These are phyloP conservation scores for Hypena proboscidalis DNA, from an alignment of 2,888 invertebrate genomes.

Conservation along the genomic window DNA sequence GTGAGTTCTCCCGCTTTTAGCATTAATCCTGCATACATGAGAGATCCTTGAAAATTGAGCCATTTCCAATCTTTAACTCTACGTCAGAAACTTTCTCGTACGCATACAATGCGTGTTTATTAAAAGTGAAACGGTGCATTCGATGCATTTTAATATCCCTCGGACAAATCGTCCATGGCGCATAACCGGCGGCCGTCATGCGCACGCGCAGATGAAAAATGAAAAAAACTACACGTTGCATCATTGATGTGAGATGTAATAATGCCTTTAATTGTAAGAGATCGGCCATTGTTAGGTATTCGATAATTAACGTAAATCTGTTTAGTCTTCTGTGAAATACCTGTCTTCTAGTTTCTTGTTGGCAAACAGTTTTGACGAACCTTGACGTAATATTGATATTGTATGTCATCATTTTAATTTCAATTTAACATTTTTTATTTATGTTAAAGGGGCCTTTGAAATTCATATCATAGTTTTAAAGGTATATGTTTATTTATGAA, in stretches of 20 bases:
- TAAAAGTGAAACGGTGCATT: slow-evolving; percentile 47
- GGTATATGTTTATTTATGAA: too few relatives aligned
- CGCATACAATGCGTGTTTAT: slow-evolving; percentile 35
- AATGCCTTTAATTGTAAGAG: slow-evolving; percentile 7
- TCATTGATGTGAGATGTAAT: slow-evolving; percentile 28
- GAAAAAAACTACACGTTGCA: slow-evolving; percentile 32
- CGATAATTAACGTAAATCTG: slow-evolving; percentile 9
- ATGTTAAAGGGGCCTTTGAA: too few relatives aligned
- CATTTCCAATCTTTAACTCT: too few relatives aligned
- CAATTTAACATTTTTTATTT: too few relatives aligned
- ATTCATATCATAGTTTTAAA: too few relatives aligned
- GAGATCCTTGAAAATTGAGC: too few relatives aligned
- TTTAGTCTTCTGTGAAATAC: slow-evolving; percentile 1
- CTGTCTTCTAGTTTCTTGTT: too few relatives aligned
- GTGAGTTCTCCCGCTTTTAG: too few relatives aligned
- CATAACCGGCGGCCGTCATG: slow-evolving; percentile 41
- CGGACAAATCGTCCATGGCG: slow-evolving; percentile 28
- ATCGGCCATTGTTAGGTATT: not conserved
- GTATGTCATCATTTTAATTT: too few relatives aligned
- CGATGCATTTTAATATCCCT: slow-evolving; percentile 37
- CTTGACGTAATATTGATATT: too few relatives aligned
- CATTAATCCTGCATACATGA: too few relatives aligned
- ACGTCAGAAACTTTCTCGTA: slow-evolving; percentile 16
- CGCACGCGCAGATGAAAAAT: slow-evolving; percentile 35
- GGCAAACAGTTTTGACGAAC: too few relatives aligned